Conservation (phyloP, 1,140 invertebrate species). For the roundworm (Caenorhabditis elegans) region DNA sequence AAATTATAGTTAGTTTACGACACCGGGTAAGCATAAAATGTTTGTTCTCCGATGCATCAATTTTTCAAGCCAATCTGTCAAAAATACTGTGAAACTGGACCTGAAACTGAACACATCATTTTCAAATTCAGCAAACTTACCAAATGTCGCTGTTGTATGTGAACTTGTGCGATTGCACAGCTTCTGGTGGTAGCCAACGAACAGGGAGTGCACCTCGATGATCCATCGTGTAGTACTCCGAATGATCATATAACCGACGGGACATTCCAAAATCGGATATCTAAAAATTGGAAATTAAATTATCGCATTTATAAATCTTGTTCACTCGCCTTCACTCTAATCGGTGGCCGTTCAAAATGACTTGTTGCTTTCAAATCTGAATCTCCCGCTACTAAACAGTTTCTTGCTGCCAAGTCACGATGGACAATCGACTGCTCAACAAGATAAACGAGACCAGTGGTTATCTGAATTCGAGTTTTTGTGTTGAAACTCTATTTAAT, state of each 20-base stretch:
- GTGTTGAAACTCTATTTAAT: too few species aligned
- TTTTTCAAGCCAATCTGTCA: too few species aligned
- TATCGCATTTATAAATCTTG: background rate
- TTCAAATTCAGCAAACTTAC: constrained; percentile 64
- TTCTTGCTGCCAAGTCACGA: constrained; percentile 89
- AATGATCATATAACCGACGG: constrained; percentile 35
- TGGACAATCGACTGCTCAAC: constrained; percentile 92
- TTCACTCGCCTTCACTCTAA: constrained; percentile 41
- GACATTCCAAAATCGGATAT: constrained; percentile 54
- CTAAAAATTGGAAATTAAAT: background rate
- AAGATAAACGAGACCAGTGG: constrained; percentile 86
- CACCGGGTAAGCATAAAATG: too few species aligned
- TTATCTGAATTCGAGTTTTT: too few species aligned
- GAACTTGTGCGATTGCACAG: constrained; percentile 90
- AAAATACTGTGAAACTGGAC: too few species aligned
- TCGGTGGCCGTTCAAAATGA: constrained; percentile 33
- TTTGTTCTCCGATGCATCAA: too few species aligned
- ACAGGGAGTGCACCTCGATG: constrained; percentile 68
- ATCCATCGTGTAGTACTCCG: constrained; percentile 46
- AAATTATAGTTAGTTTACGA: too few species aligned
- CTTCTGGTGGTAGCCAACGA: constrained; percentile 89
- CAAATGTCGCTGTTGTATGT: constrained; percentile 95
- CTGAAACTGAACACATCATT: too few species aligned
- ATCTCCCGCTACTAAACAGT: constrained; percentile 83
- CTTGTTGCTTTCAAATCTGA: constrained; percentile 19